These are phyloP conservation scores for Halictus quadricinctus DNA, from an alignment of 2,888 invertebrate genomes.

Conservation along the genomic window DNA sequence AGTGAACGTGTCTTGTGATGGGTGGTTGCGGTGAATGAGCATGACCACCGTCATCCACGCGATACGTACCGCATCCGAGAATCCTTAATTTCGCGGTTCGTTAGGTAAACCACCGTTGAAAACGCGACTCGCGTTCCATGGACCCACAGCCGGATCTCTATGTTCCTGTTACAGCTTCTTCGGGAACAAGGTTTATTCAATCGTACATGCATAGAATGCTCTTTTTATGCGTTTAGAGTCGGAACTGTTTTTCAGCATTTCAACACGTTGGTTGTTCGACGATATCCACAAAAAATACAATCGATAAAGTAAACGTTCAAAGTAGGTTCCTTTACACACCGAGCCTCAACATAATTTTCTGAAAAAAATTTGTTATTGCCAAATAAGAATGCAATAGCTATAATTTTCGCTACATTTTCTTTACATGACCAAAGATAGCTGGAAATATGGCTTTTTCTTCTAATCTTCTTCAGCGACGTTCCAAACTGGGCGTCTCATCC, in stretches of 20 bases:
- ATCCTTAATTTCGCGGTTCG: slow-evolving; percentile 61
- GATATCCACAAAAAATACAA: neutral
- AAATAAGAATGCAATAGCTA: no score
- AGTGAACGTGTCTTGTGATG: slow-evolving; percentile 4
- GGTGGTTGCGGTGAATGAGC: slow-evolving; percentile 33
- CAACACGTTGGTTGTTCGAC: neutral
- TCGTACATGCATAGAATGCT: neutral
- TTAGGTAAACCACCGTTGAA: slow-evolving; percentile 50
- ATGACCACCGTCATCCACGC: slow-evolving; percentile 6
- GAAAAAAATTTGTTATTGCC: neutral
- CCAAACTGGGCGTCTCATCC: no score
- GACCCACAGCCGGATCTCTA: neutral
- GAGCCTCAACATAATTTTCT: neutral
- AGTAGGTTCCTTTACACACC: neutral
- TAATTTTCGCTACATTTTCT: neutral
- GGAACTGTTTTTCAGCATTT: neutral
- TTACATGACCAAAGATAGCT: neutral
- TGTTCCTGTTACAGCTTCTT: neutral
- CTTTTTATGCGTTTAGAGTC: neutral
- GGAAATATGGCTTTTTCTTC: no score
- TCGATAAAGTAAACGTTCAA: neutral
- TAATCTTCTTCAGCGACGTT: no score
- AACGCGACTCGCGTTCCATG: slow-evolving; percentile 12
- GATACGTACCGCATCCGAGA: slow-evolving; percentile 33
- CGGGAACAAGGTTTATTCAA: slow-evolving; percentile 1